Percentiles rank a stretch among this genome's conserved stretches.
Conservation (phyloP, 2,797 vertebrate species). For the Monodelphis domestica region DNA sequence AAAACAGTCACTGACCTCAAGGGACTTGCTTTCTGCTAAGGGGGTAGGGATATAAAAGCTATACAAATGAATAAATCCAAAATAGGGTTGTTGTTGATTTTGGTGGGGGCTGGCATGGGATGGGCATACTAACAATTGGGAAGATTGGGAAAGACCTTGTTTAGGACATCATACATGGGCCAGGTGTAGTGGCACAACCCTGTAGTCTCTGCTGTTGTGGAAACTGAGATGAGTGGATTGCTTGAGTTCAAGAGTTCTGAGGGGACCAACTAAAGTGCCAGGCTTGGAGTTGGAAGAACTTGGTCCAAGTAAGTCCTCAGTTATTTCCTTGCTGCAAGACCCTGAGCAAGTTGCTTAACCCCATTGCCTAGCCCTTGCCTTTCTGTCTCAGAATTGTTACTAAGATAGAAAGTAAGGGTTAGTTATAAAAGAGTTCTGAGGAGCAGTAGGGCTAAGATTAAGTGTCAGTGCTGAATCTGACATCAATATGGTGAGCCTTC, state of each 20-base stretch:
- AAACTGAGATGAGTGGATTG: not conserved
- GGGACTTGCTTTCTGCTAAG: fast-evolving
- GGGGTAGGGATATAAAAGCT: not conserved
- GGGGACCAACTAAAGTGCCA: too few relatives aligned
- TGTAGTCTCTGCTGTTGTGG: not conserved
- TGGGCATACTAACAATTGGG: not conserved
- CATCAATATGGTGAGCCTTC: not conserved
- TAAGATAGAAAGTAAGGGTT: too few relatives aligned
- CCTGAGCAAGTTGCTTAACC: too few relatives aligned
- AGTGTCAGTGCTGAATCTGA: not conserved
- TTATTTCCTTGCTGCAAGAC: too few relatives aligned
- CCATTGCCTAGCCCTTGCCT: too few relatives aligned
- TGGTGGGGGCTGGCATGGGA: not conserved
- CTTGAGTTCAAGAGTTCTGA: not conserved
- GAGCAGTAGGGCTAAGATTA: too few relatives aligned
- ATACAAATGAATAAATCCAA: not conserved
- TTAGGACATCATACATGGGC: not conserved
- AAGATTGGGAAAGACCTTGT: not conserved
- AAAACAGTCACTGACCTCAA: not conserved
- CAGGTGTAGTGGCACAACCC: not conserved
- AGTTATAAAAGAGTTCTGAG: too few relatives aligned
- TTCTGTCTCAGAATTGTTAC: too few relatives aligned
- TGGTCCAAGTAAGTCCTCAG: too few relatives aligned
- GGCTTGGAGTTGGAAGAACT: too few relatives aligned
- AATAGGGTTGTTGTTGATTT: not conserved